Conservation (phyloP, 1,140 invertebrate genomes). For the Homalodisca vitripennis region DNA sequence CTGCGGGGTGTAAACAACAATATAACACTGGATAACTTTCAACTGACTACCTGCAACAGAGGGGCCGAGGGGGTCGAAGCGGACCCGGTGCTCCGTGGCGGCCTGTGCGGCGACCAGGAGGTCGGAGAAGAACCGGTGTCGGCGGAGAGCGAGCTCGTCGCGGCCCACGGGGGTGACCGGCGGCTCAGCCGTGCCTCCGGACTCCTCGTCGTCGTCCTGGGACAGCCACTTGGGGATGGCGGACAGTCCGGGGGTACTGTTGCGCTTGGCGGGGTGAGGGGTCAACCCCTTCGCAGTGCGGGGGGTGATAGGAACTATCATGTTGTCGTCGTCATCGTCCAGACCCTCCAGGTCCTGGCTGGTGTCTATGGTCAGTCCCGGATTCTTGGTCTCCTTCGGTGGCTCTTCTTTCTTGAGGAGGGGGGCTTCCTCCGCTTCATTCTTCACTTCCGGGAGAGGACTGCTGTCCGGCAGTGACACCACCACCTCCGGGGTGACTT, state of each 20-base stretch:
- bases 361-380: constrained; percentile 26
- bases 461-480: neutral
- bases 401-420: neutral
- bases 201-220: constrained; percentile 46
- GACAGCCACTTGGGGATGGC: constrained; percentile 46
- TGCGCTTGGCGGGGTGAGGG: constrained; percentile 35
- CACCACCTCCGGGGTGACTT: neutral
- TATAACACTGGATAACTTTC: too few relatives aligned
- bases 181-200: constrained; percentile 36
- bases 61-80: constrained; percentile 69
- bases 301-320: constrained; percentile 31
- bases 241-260: constrained; percentile 41
- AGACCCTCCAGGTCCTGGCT: constrained; percentile 6
- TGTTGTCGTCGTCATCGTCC: constrained; percentile 27
- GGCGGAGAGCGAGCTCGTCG: constrained; percentile 69
- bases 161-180: constrained; percentile 52
- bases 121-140: constrained; percentile 75
- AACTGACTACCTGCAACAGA: constrained; percentile 54
- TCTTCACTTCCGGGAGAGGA: neutral
- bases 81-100: constrained; percentile 68
- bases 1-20: neutral
- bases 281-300: constrained; percentile 29
- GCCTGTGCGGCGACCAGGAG: constrained; percentile 67
- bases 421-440: neutral
- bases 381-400: constrained; percentile 17